Evolutionary conservation across 2,113 vertebrate genomes (phyloP).

Genomic region (Herpailurus yagouaroundi): DNA sequence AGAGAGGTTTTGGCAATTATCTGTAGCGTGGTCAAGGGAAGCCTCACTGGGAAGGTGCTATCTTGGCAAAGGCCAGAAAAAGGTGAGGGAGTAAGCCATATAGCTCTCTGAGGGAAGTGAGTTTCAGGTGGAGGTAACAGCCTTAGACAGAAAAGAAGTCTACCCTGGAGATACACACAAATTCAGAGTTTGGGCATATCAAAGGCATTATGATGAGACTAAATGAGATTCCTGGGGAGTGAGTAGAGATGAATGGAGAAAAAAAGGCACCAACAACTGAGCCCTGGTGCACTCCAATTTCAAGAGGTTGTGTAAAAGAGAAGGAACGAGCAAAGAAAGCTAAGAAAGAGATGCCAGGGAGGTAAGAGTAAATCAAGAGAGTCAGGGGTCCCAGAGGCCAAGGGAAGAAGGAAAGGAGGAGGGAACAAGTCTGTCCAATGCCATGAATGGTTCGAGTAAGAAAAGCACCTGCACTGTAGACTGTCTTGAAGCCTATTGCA

Average conservation of each 20-base stretch:
- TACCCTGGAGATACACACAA: not conserved
- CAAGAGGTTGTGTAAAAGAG: not conserved
- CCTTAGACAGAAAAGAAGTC: not conserved
- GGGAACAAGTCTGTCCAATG: not conserved
- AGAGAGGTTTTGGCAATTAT: not conserved
- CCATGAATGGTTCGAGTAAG: not conserved
- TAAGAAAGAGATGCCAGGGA: not conserved
- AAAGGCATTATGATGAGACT: not conserved
- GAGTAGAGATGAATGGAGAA: not conserved
- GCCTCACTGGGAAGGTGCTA: not conserved
- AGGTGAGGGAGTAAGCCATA: not conserved
- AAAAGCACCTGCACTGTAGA: not conserved
- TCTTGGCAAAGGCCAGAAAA: not conserved
- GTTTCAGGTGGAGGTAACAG: not conserved
- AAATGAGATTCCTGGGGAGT: not conserved
- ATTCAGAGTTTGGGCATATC: not conserved
- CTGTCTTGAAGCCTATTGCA: not conserved
- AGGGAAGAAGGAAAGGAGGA: not conserved
- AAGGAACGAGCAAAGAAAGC: not conserved
- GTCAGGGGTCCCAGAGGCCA: not conserved
- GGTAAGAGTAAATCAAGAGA: not conserved
- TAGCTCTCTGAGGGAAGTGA: not conserved
- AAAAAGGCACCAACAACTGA: not conserved
- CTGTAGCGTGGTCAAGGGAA: too few species aligned
- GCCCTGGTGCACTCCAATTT: not conserved